Conservation (phyloP, 2,888 invertebrate genomes). For the Notodonta ziczac region DNA sequence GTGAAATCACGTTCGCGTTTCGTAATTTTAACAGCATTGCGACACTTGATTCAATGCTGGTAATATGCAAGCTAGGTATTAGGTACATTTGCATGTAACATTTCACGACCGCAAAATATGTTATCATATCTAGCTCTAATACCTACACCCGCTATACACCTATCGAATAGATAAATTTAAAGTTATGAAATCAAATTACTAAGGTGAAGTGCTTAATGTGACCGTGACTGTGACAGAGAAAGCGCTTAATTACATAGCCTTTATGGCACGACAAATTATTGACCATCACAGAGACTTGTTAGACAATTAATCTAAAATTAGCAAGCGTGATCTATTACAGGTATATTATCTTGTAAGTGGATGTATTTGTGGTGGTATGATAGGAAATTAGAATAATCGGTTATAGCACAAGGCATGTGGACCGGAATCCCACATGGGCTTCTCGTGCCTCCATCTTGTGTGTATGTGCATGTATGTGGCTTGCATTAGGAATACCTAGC, state of each 20-base stretch:
- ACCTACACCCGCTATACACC: no score
- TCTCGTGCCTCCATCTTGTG: conserved; percentile 70
- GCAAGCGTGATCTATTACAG: no score
- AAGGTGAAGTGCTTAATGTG: no score
- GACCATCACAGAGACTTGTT: no score
- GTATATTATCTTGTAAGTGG: not conserved
- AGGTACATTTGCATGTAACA: not conserved
- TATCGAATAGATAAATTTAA: no score
- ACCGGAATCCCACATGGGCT: conserved; percentile 60
- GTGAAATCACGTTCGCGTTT: not conserved
- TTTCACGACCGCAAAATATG: no score
- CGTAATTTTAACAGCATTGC: not conserved
- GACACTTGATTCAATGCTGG: not conserved
- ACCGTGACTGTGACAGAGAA: conserved; percentile 8
- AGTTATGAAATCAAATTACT: no score
- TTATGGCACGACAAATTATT: no score
- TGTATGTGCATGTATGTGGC: conserved; percentile 24
- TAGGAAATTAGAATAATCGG: conserved; percentile 61
- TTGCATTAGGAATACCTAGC: no score
- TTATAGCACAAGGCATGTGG: conserved; percentile 54
- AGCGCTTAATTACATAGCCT: conserved; percentile 7
- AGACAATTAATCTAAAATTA: no score
- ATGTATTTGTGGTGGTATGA: not conserved
- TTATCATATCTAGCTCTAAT: no score
- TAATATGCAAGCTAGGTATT: not conserved